These are phyloP conservation scores for Malacoctenus gilli DNA, from an alignment of 2,797 vertebrate genomes.

Conservation along the genomic window DNA sequence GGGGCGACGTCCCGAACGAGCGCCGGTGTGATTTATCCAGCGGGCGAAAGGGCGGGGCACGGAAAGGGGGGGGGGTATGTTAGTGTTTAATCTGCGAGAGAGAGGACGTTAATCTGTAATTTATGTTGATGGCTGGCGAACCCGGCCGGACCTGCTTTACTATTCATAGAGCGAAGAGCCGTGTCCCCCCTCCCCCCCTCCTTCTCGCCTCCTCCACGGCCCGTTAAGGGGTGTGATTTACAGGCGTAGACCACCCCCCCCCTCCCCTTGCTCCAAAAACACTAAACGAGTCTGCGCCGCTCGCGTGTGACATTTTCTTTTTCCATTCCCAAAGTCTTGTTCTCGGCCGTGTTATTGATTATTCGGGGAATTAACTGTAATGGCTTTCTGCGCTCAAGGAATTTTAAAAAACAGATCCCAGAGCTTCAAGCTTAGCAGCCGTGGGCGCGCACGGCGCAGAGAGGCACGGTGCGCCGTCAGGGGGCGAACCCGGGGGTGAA, in stretches of 20 bases:
- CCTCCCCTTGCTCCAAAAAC: conserved; percentile 15
- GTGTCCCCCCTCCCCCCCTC: conserved; percentile 24
- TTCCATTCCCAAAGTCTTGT: no score
- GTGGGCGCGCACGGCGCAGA: no score
- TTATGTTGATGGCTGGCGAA: conserved; percentile 65
- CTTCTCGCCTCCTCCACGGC: conserved; percentile 37
- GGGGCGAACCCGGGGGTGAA: no score
- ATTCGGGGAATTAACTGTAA: no score
- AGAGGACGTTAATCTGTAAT: conserved; percentile 71
- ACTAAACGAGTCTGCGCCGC: background rate
- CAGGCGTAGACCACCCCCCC: conserved; percentile 35
- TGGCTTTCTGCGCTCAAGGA: no score
- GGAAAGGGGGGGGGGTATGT: conserved; percentile 42
- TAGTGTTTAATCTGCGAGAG: conserved; percentile 72
- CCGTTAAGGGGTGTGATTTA: conserved; percentile 57
- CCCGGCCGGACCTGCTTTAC: conserved; percentile 71
- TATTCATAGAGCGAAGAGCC: conserved; percentile 66
- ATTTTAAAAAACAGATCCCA: no score
- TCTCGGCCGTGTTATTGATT: no score
- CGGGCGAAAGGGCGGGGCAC: no score
- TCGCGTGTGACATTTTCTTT: no score
- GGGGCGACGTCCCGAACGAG: conserved; percentile 33
- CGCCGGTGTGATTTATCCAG: conserved; percentile 40
- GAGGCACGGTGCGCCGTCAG: no score
- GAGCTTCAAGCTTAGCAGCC: no score